A percentile compares a stretch with the other conserved stretches of the same genome.
phyloP scores from a whole-genome alignment of 37 sponge, comb jelly and placozoan species.

The Lycopodina hypogea region DNA sequence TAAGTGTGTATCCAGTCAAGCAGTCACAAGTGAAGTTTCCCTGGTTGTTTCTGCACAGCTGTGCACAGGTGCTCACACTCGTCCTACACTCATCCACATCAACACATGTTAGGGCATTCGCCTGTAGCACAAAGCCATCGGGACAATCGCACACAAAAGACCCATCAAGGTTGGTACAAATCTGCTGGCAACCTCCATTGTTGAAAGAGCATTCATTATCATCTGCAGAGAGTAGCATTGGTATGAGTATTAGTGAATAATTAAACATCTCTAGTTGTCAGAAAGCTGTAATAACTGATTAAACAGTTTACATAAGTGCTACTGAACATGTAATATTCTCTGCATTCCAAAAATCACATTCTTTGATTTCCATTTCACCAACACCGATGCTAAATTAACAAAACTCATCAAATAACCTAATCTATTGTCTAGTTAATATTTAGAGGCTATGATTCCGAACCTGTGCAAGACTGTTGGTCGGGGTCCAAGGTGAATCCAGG shows the following conservation, averaged over 20 bases:
- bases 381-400: no score
- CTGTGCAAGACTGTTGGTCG: slow-evolving; percentile 11
- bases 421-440: no score
- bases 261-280: no score
- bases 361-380: no score
- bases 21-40: slow-evolving; percentile 32
- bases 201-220: slow-evolving; percentile 1
- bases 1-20: neutral
- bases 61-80: neutral
- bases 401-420: no score
- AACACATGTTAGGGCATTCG: slow-evolving; percentile 13
- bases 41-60: slow-evolving; percentile 13
- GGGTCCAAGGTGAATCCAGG: slow-evolving; percentile 11
- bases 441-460: no score
- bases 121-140: neutral
- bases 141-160: slow-evolving; percentile 7
- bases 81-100: slow-evolving; percentile 19
- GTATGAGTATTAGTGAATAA: neutral
- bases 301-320: no score
- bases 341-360: no score
- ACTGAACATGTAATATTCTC: no score
- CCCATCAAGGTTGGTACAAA: neutral
- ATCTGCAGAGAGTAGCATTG: neutral
- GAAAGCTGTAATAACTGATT: no score
- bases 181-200: slow-evolving; percentile 14